A percentile compares a stretch with the other conserved stretches of the same genome.
These are phyloP conservation scores for Choristoneura rosaceana DNA, from an alignment of 2,888 invertebrate genomes.

Conservation along the genomic window DNA sequence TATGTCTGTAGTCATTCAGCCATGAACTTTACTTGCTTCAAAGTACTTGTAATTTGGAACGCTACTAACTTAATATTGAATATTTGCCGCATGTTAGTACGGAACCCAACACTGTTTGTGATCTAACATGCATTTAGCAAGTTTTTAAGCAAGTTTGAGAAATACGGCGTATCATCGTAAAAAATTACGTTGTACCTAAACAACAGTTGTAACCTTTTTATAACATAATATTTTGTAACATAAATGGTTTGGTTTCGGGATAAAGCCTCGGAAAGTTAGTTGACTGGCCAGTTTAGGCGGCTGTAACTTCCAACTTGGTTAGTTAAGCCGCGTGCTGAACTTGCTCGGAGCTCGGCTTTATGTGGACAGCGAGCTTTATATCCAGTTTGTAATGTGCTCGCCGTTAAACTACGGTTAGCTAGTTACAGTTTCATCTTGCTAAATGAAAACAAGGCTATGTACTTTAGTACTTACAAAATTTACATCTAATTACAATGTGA, in stretches of 20 bases:
- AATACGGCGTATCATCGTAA: too few species aligned
- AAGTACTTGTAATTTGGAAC: too few species aligned
- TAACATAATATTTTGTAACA: background rate
- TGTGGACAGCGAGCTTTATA: conserved; percentile 18
- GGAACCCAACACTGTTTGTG: too few species aligned
- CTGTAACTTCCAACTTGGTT: conserved; percentile 22
- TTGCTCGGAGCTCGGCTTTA: background rate
- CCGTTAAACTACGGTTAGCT: background rate
- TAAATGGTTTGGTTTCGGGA: background rate
- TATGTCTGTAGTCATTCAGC: too few species aligned
- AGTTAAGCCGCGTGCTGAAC: conserved; percentile 19
- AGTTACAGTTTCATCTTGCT: background rate
- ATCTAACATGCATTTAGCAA: too few species aligned
- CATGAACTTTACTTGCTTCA: too few species aligned
- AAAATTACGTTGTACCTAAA: too few species aligned
- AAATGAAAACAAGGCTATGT: background rate
- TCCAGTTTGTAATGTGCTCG: conserved; percentile 1
- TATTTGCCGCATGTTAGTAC: too few species aligned
- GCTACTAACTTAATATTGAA: too few species aligned
- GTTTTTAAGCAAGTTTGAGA: too few species aligned
- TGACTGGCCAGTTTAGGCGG: conserved; percentile 1
- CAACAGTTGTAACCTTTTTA: too few species aligned
- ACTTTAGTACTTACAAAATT: background rate
- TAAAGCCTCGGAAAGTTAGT: conserved; percentile 27
- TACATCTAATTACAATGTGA: background rate